Conservation (phyloP, 2,888 invertebrate genomes). For the Hipparchia sbordonii region DNA sequence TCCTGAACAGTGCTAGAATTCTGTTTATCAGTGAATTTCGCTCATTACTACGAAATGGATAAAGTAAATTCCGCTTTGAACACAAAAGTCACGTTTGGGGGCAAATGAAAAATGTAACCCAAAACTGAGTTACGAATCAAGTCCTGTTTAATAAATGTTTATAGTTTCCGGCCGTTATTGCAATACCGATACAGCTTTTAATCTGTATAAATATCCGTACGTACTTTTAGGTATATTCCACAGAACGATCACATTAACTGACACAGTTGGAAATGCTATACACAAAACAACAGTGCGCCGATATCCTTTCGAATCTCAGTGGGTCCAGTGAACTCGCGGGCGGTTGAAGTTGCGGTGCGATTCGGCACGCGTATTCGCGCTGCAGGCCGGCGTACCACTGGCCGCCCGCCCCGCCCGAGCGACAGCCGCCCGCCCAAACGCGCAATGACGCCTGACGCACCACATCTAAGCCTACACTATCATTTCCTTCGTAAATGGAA, state of each 20-base stretch:
- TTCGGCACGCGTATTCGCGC: slow-evolving; percentile 60
- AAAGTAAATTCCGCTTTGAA: neutral
- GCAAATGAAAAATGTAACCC: neutral
- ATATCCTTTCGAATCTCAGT: slow-evolving; percentile 19
- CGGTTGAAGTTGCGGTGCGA: slow-evolving; percentile 44
- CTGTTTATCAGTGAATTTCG: neutral
- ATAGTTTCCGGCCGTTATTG: slow-evolving; percentile 2
- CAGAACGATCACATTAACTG: slow-evolving; percentile 30
- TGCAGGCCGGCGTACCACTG: slow-evolving; percentile 71
- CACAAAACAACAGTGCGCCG: slow-evolving; percentile 27
- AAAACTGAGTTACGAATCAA: neutral
- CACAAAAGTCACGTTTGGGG: neutral
- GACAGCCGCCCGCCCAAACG: slow-evolving; percentile 52
- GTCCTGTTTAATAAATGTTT: slow-evolving; percentile 1
- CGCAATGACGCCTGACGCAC: slow-evolving; percentile 56
- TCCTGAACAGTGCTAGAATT: neutral
- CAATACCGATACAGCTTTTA: neutral
- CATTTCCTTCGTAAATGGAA: slow-evolving; percentile 34
- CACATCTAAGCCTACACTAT: slow-evolving; percentile 47
- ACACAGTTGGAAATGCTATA: slow-evolving; percentile 23
- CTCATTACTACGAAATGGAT: neutral
- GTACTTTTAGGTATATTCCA: slow-evolving; percentile 24
- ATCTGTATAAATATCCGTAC: neutral
- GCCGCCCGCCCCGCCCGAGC: slow-evolving; percentile 48
- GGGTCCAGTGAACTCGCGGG: slow-evolving; percentile 40